Evolutionary conservation across 2,888 invertebrate species (phyloP).

Genomic region (Baccha elongata): DNA sequence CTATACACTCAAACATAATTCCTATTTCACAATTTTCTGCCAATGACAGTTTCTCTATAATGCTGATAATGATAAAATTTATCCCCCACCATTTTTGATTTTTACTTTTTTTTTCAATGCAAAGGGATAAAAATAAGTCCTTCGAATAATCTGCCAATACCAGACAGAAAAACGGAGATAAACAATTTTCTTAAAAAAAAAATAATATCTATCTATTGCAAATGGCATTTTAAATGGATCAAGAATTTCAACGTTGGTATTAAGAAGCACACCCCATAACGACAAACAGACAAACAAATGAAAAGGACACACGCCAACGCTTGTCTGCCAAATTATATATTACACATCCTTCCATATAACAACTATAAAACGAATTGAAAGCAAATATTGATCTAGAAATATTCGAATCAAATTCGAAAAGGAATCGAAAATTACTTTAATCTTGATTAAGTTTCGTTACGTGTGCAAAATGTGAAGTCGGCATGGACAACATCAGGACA

Average conservation of each 20-base stretch:
- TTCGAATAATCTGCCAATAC: conserved; percentile 17
- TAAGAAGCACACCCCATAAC: conserved; percentile 2
- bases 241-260: conserved; percentile 16
- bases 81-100: neutral
- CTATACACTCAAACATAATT: neutral
- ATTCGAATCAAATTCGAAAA: conserved; percentile 58
- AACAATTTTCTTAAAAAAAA: conserved; percentile 14
- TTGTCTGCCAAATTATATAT: neutral
- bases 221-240: conserved; percentile 56
- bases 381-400: conserved; percentile 66
- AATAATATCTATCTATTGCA: conserved; percentile 39
- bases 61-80: conserved; percentile 12
- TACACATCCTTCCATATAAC: neutral
- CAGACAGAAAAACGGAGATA: neutral
- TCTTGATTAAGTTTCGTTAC: conserved; percentile 61
- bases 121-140: conserved; percentile 16
- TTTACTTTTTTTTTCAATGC: neutral
- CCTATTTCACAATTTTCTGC: neutral
- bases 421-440: conserved; percentile 56
- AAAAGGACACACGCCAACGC: conserved; percentile 18
- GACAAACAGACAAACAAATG: neutral
- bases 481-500: conserved; percentile 1
- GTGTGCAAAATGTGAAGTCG: conserved; percentile 15
- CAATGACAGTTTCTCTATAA: conserved; percentile 18
- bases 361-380: conserved; percentile 33